Percentiles rank a stretch among this genome's conserved stretches.
Conservation (phyloP, 2,797 vertebrate genomes). For the Molossus alvarezi region DNA sequence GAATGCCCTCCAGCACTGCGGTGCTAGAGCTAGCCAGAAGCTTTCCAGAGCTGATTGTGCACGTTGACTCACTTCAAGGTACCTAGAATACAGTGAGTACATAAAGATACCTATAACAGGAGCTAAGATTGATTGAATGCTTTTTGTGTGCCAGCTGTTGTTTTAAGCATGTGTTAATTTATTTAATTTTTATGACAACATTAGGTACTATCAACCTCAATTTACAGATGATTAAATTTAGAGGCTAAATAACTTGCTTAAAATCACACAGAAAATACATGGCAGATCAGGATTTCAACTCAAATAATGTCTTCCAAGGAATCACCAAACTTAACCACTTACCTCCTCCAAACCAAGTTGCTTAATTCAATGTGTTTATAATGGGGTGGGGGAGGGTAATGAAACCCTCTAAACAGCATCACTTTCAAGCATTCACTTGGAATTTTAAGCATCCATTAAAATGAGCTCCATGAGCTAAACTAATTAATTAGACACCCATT, state of each 20-base stretch:
- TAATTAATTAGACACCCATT: neutral
- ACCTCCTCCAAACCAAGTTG: neutral
- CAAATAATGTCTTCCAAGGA: neutral
- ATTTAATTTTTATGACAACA: neutral
- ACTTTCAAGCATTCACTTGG: neutral
- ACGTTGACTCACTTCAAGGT: neutral
- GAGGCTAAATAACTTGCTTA: neutral
- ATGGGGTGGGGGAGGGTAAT: neutral
- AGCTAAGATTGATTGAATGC: neutral
- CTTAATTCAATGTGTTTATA: neutral
- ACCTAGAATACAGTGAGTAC: neutral
- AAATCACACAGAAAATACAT: neutral
- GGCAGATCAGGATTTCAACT: neutral
- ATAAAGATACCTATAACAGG: neutral
- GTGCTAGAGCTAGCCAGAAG: neutral
- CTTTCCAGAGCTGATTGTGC: neutral
- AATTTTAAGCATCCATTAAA: constrained; percentile 34
- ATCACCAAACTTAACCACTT: neutral
- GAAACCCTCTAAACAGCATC: neutral
- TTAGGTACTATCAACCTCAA: neutral
- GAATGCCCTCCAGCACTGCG: neutral
- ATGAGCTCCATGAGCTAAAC: neutral
- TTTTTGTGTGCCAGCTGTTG: neutral
- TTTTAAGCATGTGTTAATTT: neutral
- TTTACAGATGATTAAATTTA: constrained; percentile 21